Percentiles rank a stretch among this genome's conserved stretches.
phyloP scores from a whole-genome alignment of 2,113 vertebrate species.

The Podarcis raffonei region DNA sequence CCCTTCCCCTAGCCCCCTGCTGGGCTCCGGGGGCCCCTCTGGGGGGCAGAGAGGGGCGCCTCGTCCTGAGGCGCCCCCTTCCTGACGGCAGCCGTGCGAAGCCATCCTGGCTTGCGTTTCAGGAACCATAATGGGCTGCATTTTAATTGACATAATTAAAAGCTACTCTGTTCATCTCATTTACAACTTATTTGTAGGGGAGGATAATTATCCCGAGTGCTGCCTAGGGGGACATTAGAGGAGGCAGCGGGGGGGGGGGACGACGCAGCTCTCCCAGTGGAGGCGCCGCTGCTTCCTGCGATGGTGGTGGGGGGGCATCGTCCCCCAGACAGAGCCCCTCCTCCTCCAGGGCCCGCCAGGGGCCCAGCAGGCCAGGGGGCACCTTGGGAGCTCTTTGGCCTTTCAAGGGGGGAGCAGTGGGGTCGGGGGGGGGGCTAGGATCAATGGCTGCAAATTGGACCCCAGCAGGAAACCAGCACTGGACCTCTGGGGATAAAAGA shows the following conservation, averaged over 20 bases:
- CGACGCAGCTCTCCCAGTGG: not conserved
- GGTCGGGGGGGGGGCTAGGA: too few species aligned
- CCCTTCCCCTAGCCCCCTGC: too few species aligned
- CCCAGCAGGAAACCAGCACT: not conserved
- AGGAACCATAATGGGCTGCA: not conserved
- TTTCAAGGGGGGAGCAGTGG: too few species aligned
- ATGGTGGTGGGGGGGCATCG: too few species aligned
- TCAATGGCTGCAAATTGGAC: too few species aligned
- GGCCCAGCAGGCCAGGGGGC: too few species aligned
- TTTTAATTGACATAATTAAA: slow-evolving; percentile 12
- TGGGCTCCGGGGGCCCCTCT: too few species aligned
- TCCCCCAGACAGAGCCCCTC: too few species aligned
- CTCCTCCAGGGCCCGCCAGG: too few species aligned
- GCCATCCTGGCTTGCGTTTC: not conserved
- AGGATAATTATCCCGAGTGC: not conserved
- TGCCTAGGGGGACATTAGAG: not conserved
- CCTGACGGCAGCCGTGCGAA: not conserved
- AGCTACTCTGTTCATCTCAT: not conserved
- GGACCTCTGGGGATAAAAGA: not conserved
- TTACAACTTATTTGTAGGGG: not conserved
- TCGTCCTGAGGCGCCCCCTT: not conserved
- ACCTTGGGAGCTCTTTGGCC: too few species aligned
- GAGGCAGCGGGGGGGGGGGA: not conserved
- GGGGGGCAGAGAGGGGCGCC: not conserved
- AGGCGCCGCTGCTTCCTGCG: not conserved